These are phyloP conservation scores for Ophthalmolycus amberensis DNA, from an alignment of 2,113 vertebrate genomes.

Conservation along the genomic window DNA sequence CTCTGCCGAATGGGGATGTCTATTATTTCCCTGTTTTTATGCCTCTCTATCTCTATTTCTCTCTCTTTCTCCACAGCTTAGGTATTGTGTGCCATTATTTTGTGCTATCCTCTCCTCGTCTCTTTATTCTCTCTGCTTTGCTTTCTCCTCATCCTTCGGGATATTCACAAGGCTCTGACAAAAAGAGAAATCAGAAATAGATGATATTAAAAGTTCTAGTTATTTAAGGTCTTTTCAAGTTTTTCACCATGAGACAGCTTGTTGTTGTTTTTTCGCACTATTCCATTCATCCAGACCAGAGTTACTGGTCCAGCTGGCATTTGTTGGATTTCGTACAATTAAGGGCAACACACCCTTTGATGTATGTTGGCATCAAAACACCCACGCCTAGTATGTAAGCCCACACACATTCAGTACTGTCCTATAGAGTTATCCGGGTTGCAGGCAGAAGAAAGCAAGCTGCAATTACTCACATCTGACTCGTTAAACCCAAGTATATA, in stretches of 20 bases:
- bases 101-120: constrained; percentile 12
- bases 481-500: background rate
- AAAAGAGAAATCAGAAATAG: background rate
- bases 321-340: background rate
- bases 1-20: constrained; percentile 64
- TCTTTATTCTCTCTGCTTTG: constrained; percentile 32
- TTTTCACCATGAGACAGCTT: background rate
- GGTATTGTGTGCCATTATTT: constrained; percentile 43
- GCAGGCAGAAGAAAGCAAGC: background rate
- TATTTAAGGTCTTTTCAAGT: constrained; percentile 8
- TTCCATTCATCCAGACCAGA: constrained; percentile 14
- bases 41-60: constrained; percentile 36
- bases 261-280: background rate
- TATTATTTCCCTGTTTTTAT: constrained; percentile 64
- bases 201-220: background rate
- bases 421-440: background rate
- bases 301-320: background rate
- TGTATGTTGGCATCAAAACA: constrained; percentile 6
- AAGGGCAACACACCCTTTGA: background rate
- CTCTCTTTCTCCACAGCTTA: constrained; percentile 31
- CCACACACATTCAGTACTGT: background rate
- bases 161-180: constrained; percentile 5
- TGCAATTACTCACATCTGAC: background rate
- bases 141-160: constrained; percentile 29
- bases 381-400: background rate